Evolutionary conservation across 2,113 vertebrate species (phyloP).

Genomic region (Oriolus oriolus): DNA sequence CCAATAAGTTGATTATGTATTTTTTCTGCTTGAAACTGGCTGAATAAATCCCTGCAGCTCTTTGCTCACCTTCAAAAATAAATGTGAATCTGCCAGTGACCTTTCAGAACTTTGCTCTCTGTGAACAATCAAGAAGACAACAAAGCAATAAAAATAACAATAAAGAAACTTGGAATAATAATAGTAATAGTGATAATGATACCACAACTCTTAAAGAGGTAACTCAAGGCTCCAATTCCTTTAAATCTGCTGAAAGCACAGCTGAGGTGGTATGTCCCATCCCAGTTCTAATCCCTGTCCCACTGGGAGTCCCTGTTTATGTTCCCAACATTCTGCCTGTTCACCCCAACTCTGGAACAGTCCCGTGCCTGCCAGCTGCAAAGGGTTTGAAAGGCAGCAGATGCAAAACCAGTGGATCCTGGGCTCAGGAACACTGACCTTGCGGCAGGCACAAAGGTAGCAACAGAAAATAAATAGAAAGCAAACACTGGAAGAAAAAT

Average conservation of each 20-base stretch:
- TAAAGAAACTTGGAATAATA: background rate
- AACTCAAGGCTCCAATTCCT: background rate
- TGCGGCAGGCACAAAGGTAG: slow-evolving; percentile 19
- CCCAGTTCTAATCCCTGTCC: background rate
- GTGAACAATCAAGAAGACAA: background rate
- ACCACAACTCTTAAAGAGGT: background rate
- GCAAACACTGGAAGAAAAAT: background rate
- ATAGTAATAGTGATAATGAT: background rate
- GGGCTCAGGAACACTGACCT: background rate
- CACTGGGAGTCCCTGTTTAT: background rate
- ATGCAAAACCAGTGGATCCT: background rate
- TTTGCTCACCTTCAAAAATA: background rate
- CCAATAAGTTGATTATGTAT: background rate
- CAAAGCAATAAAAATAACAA: background rate
- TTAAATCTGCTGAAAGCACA: background rate
- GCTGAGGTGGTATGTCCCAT: background rate
- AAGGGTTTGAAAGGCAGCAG: background rate
- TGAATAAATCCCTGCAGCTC: background rate
- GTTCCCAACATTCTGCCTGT: background rate
- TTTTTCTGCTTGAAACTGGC: background rate
- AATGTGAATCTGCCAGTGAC: background rate
- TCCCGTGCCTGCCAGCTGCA: background rate
- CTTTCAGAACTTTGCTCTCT: background rate
- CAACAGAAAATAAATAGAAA: slow-evolving; percentile 38
- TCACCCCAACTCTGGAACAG: background rate